Conservation (phyloP, 2,888 invertebrate species). For the Entomobrya proxima region DNA sequence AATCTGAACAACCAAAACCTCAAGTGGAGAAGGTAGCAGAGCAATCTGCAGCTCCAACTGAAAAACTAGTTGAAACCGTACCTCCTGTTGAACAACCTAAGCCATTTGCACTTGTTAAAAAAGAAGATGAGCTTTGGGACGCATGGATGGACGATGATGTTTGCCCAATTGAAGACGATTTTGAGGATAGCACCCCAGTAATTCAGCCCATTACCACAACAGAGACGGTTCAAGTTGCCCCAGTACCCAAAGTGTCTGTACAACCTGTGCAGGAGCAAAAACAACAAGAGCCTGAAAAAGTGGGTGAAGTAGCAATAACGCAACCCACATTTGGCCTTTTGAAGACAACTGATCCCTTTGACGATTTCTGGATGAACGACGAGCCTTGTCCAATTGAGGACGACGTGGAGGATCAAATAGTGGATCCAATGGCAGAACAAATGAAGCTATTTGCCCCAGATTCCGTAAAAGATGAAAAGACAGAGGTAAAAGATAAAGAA, state of each 20-base stretch:
- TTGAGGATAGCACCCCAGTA: not conserved
- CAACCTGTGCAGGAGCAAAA: not conserved
- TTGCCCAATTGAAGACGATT: slow-evolving; percentile 59
- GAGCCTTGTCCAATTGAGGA: slow-evolving; percentile 58
- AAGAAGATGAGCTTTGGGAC: slow-evolving; percentile 55
- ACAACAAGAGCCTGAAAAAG: not conserved
- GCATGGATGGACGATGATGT: slow-evolving; percentile 67
- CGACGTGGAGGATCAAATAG: slow-evolving; percentile 45
- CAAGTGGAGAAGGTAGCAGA: not conserved
- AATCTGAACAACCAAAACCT: not conserved
- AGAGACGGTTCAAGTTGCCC: not conserved
- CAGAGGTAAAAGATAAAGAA: not conserved
- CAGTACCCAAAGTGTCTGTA: not conserved
- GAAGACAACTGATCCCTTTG: slow-evolving; percentile 29
- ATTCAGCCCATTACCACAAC: not conserved
- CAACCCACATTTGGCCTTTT: not conserved
- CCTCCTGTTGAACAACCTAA: not conserved
- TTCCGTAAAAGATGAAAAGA: not conserved
- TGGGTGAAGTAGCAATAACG: not conserved
- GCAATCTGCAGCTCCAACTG: not conserved
- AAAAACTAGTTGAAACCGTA: not conserved
- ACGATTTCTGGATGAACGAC: slow-evolving; percentile 67
- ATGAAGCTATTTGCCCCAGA: slow-evolving; percentile 63
- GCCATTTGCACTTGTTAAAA: slow-evolving; percentile 36
- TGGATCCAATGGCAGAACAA: slow-evolving; percentile 56